A percentile compares a stretch with the other conserved stretches of the same genome.
phyloP scores from a whole-genome alignment of 2,113 vertebrate species.

The Amblyopsis rosae region DNA sequence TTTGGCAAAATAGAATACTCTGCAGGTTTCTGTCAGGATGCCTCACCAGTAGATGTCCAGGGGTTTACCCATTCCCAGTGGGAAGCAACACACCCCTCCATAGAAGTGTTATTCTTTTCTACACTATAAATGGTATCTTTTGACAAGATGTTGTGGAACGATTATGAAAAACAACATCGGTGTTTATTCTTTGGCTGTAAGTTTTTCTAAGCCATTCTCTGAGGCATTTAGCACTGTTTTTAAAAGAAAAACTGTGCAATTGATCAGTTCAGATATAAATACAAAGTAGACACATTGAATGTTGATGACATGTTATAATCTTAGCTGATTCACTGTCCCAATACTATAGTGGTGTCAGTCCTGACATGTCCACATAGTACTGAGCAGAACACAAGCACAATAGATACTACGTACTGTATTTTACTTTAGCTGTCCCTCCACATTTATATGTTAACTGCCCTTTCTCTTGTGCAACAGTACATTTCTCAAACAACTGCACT shows the following conservation, averaged over 20 bases:
- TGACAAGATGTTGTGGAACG: conserved; percentile 24
- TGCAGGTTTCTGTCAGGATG: conserved; percentile 47
- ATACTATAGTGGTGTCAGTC: too few relatives aligned
- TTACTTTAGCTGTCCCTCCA: too few relatives aligned
- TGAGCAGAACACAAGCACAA: too few relatives aligned
- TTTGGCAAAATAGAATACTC: conserved; percentile 58
- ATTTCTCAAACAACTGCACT: conserved; percentile 33
- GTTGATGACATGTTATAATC: too few relatives aligned
- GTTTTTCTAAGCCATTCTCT: too few relatives aligned
- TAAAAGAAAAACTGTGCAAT: too few relatives aligned
- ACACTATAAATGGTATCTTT: conserved; percentile 48
- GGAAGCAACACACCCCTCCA: conserved; percentile 21
- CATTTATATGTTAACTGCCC: conserved; percentile 33
- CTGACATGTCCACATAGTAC: too few relatives aligned
- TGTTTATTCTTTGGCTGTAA: conserved; percentile 33
- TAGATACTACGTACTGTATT: too few relatives aligned
- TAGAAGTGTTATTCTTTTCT: conserved; percentile 21
- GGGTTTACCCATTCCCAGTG: conserved; percentile 56
- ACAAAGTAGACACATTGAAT: too few relatives aligned
- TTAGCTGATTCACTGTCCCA: too few relatives aligned
- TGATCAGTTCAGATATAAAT: too few relatives aligned
- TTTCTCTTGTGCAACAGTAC: conserved; percentile 45
- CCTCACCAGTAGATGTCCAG: conserved; percentile 64
- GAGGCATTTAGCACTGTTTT: too few relatives aligned
- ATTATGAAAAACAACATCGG: conserved; percentile 17